A percentile compares a stretch with the other conserved stretches of the same genome.
phyloP scores from a whole-genome alignment of 2,113 vertebrate genomes.

The Lates calcarifer region DNA sequence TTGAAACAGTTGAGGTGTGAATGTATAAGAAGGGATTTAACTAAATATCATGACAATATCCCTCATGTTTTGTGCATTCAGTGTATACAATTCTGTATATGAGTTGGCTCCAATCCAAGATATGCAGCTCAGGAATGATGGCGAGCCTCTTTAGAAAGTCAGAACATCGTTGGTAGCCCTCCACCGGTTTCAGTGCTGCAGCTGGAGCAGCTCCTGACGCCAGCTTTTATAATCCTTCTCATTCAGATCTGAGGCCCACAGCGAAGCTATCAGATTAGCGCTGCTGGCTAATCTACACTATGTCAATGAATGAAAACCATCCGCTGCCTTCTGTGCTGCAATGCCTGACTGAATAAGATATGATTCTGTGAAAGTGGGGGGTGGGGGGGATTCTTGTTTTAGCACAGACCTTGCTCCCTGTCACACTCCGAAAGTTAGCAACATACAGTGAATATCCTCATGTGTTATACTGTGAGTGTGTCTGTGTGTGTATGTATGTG shows the following conservation, averaged over 20 bases:
- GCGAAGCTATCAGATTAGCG: conserved; percentile 72
- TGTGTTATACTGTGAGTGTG: conserved; percentile 9
- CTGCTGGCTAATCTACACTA: conserved; percentile 67
- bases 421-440: conserved; percentile 10
- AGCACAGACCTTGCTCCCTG: conserved; percentile 15
- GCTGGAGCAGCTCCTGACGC: conserved; percentile 42
- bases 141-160: conserved; percentile 43
- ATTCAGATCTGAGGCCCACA: conserved; percentile 66
- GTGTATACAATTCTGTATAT: neutral
- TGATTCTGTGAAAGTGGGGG: conserved; percentile 42
- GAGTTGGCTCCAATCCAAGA: conserved; percentile 27
- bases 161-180: conserved; percentile 42
- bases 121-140: conserved; percentile 39
- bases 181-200: conserved; percentile 52
- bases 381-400: conserved; percentile 37
- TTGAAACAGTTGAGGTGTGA: conserved; percentile 9
- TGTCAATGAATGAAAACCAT: conserved; percentile 68
- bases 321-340: conserved; percentile 45
- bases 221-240: conserved; percentile 74
- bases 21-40: conserved; percentile 33
- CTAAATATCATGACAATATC: neutral
- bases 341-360: conserved; percentile 67
- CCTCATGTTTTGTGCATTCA: neutral
- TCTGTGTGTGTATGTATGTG: neutral
- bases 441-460: neutral